Evolutionary conservation across 2,113 vertebrate species (phyloP), one percentile per base, ranked within the genome.

Genomic region (Vanacampus margaritifer): DNA sequence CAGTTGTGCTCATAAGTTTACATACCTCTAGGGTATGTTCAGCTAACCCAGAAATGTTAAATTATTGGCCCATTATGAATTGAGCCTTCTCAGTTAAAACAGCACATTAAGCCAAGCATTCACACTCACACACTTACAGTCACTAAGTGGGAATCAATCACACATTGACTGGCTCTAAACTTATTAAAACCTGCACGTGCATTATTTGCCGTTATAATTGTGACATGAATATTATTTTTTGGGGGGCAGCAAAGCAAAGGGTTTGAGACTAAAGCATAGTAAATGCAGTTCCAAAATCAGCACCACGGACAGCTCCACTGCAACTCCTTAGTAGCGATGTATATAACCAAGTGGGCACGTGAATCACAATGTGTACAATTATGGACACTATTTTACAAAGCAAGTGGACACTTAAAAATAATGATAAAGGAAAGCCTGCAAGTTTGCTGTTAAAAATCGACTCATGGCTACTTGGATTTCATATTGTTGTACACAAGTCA

Each of bases 261-360:
- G 13, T 24, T 24, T 13, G 2, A 53, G 23, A 24, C 10, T 2
- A 32, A 2, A 32, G 28, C 28, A n/a, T n/a, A 19, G 7, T 21
- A 50, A n/a, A n/a, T 12, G 6, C 9, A 24, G 12, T 26, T 53
- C 1, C 3, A 6, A 21, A 19, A n/a, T 60, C 16, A 37, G 67
- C 32, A 69, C 67, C 67, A 68, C 6, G 56, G 56, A 68, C 43
- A 68, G 56, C n/a, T 68, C 56, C 54, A 36, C 4, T 56, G 24
- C 53, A 56, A 46, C 43, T 32, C 7, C 48, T 6, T 50, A 41
- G 39, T 41, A 46, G 7, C 6, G 5, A 2, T 46, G 16, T 1
- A 8, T 21, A 46, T 17, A 21, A 10, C n/a, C 48, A 51, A 51
- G 23, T 54, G 14, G 13, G 12, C 26, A 11, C 23, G 4, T 26